These are phyloP conservation scores for Microctenopoma stevenorrisi DNA, from an alignment of 2,797 vertebrate species.

Conservation along the genomic window DNA sequence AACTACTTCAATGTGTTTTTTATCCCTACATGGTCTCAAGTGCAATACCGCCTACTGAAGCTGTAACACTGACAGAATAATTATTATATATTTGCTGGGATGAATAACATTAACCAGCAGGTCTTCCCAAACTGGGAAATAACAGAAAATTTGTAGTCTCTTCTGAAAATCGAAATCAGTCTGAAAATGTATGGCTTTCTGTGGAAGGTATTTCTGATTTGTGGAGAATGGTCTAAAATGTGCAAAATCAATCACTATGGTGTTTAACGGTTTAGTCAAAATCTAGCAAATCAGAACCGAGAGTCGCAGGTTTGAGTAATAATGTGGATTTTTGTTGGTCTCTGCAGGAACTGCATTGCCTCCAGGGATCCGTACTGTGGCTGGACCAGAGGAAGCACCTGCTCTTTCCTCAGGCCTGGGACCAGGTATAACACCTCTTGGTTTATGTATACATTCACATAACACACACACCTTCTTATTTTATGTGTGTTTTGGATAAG, in stretches of 20 bases:
- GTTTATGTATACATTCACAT: background rate
- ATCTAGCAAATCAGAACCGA: conserved; percentile 6
- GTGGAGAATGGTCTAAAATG: background rate
- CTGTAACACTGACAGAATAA: background rate
- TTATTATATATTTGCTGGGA: conserved; percentile 25
- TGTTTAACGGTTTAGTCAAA: background rate
- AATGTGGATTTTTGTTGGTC: conserved; percentile 13
- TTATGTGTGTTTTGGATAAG: background rate
- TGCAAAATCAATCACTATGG: background rate
- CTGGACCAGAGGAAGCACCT: conserved; percentile 92
- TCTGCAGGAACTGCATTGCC: conserved; percentile 90
- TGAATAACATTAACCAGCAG: conserved; percentile 15
- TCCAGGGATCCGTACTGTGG: conserved; percentile 96
- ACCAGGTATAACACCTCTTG: conserved; percentile 85
- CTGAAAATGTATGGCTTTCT: background rate
- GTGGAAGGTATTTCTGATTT: background rate
- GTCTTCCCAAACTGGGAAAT: conserved; percentile 2
- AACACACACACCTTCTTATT: conserved; percentile 7
- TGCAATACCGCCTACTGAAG: background rate
- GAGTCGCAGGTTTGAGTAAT: background rate
- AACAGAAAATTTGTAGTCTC: background rate
- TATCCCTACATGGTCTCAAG: background rate
- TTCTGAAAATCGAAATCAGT: conserved; percentile 8
- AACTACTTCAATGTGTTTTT: background rate
- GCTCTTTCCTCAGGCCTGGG: conserved; percentile 89